Evolutionary conservation across 2,888 invertebrate species (phyloP), one percentile per base, ranked within the genome.

Genomic region (Masnerella sp.): DNA sequence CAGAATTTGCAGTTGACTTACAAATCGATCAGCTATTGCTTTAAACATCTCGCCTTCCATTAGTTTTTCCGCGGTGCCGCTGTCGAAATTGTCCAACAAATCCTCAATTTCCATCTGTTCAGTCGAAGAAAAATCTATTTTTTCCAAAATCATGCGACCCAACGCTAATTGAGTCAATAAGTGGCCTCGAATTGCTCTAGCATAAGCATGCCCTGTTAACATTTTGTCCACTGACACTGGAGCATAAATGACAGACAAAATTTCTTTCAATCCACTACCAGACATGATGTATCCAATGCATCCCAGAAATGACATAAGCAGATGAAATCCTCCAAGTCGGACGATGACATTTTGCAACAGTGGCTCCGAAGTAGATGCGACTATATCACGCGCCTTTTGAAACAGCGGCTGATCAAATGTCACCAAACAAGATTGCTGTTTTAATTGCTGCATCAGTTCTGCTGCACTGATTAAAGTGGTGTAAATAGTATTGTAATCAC

Each of bases 291-390:
- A 74, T 9, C 77, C 78, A 42, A 79, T 68, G 18, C 70, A 43
- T 43, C 77, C 75, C 47, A 77, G 11, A 36, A 52, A 77, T 1
- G 76, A 78, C 72, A 78, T 67, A 2, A 77, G 22, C 11, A 52
- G 42, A 40, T 78, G 75, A 59, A 84, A 84, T 4, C 81, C 80
- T 4, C 82, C 81, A 8, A 83, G 61, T 40, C 81, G 42, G 5
- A 77, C 30, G 28, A 75, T 47, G 11, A 78, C 58, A 56, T 18
- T 62, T 38, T 49, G 74, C 51, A 54, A 67, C 69, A 18, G 49
- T 32, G 34, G 59, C 34, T 58, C 52, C 11, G 12, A 5, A 3
- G 32, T 38, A 30, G 11, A 62, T 34, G 56, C 62, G 32, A 56
- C 14, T 4, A 64, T 59, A 61, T 64, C 70, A 17, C 32, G 22